Base-by-base conservation (phyloP, 1,140 invertebrate genomes). In the Cotesia vestalis region DNA sequence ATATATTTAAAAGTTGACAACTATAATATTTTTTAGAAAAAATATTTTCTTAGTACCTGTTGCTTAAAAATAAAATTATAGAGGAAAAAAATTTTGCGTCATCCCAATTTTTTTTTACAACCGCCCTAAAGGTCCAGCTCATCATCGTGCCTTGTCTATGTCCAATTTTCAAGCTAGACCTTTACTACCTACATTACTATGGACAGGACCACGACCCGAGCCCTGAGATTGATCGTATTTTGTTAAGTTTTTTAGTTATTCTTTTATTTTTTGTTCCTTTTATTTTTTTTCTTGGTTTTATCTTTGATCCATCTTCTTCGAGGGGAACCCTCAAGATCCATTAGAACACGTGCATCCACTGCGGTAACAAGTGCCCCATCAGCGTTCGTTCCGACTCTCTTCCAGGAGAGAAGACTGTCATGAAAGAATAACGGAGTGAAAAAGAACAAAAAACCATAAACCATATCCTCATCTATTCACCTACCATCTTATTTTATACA, bases 311-410 rank as follows among this genome's bases (percentile, higher is more conserved):
- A 64, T 67, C 67, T 52, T 62, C 63, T 20, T 60, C 17, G 12
- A 35, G 66, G 62, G 64, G 62, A 67, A 38, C 66, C 66, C 70
- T 70, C 72, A 38, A 70, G 63, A 66, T 71, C 81, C 79, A 82
- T 81, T 82, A 81, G 80, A 82, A 82, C 80, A 81, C 81, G 81
- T 82, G 81, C 81, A 80, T 76, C 78, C 77, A 76, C 72, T 69
- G 73, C 70, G 76, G 62, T 78, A 80, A 81, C 80, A 82, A 82
- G 81, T 81, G 78, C 77, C 78, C 76, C 78, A 74, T 80, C 78
- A 80, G 78, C 75, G 78, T 72, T 72, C 75, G 78, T 72, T 72
- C 74, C 68, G 11, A 46, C 20, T 73, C 72, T 68, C 66, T 72
- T 68, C 38, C 2, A 46, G 11, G 40, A 46, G 40, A 46, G 62